Conservation (phyloP, 2,113 vertebrate genomes). For the Potamarius usumacintae region DNA sequence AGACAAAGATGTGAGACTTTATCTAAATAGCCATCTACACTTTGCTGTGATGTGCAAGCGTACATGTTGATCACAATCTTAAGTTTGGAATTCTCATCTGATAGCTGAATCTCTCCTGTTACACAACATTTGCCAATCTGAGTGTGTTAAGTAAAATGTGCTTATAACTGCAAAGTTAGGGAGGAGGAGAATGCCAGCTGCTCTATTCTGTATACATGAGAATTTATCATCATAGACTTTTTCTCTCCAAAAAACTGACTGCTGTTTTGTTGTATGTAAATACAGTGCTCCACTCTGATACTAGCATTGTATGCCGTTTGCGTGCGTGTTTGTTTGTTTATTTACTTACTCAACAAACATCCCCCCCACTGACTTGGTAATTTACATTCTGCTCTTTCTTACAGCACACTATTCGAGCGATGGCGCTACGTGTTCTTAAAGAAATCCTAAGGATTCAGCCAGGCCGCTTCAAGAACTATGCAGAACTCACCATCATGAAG, state of each 20-base stretch:
- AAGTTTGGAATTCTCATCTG: too few relatives aligned
- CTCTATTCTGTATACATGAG: neutral
- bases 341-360: too few relatives aligned
- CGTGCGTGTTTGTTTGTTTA: neutral
- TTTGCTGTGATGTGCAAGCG: neutral
- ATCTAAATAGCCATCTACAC: neutral
- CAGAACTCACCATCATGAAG: constrained; percentile 98
- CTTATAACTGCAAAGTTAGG: neutral
- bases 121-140: neutral
- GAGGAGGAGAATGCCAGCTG: neutral
- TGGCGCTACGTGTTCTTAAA: constrained; percentile 90
- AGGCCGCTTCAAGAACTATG: constrained; percentile 95
- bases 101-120: neutral
- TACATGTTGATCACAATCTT: neutral
- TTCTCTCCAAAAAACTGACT: neutral
- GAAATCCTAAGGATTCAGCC: constrained; percentile 98
- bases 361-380: neutral
- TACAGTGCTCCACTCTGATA: neutral
- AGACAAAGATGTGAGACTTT: constrained; percentile 86
- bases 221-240: too few relatives aligned
- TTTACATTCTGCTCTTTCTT: neutral
- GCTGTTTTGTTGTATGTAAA: neutral
- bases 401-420: constrained; percentile 91
- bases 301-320: neutral
- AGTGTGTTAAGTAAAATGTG: neutral